Evolutionary conservation across 2,888 invertebrate genomes (phyloP), one percentile per base, ranked within the genome.

Genomic region (Glaucopsyche alexis): DNA sequence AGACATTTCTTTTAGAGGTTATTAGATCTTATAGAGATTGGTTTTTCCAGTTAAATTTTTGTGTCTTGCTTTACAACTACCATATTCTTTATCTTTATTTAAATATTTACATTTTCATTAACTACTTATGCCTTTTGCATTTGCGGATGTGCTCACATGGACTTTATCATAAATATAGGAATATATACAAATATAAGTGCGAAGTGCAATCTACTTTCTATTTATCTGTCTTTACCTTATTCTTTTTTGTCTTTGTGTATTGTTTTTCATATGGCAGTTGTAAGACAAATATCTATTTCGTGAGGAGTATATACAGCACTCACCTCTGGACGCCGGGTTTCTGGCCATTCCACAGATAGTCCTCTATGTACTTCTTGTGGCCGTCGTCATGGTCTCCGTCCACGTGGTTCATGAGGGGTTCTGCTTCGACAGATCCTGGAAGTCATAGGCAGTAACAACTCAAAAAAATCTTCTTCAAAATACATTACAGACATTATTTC

Each of bases 381-480:
- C 81, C 82, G 52, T 91, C 90, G 45, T 93, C 89, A 77, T 90
- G 91, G 78, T 95, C 94, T 45, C 89, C 90, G 76, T 95, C 94
- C 76, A 93, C 91, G 86, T 95, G 94, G 85, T 95, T 95, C 89
- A 96, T 96, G 79, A 96, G 93, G 16, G 96, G 96, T 87, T 96
- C 96, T 82, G 96, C 94, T 91, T 96, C 96, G 80, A 94, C 94
- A 78, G 93, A 94, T 82, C 94, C 93, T 93, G 92, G 79, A 91
- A 91, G 4, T 14, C 38, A 45, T 42, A 16, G 38, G 40, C 38
- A 38, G 38, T 71, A 9, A 52, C 11, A 52, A 38, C 45, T 69
- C 29, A 69, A 19, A 42, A 40, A 40, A 7, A 42, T 7, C 42
- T 0, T 29, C 29, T 1, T 29, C 29, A 29, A 29, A 29, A 29